Conservation (phyloP, 2,113 vertebrate species). For the Rousettus leschenaultii region DNA sequence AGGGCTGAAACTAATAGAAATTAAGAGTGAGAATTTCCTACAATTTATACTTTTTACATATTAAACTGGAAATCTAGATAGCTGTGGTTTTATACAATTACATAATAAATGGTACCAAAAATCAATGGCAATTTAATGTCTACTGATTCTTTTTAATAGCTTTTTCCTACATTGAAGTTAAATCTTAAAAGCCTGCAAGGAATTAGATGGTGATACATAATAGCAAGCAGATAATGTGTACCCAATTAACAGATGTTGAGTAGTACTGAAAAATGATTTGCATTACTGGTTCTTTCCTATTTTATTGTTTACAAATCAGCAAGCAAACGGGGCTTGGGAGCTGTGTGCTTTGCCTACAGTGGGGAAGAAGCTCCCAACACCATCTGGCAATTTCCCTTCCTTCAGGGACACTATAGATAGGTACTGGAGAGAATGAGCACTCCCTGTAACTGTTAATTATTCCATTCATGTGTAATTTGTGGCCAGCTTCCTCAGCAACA, state of each 20-base stretch:
- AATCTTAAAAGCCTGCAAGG: conserved; percentile 1
- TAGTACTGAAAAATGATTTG: neutral
- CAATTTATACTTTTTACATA: neutral
- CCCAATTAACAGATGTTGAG: neutral
- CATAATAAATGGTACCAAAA: neutral
- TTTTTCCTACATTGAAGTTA: neutral
- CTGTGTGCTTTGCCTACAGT: neutral
- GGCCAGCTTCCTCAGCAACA: neutral
- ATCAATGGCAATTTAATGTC: neutral
- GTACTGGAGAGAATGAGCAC: neutral
- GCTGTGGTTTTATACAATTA: neutral
- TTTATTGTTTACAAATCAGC: neutral
- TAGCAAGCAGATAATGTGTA: neutral
- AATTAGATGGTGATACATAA: neutral
- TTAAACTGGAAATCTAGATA: neutral
- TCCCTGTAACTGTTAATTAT: neutral
- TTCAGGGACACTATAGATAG: neutral
- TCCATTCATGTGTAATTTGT: neutral
- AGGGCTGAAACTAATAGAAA: neutral
- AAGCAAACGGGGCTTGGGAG: neutral
- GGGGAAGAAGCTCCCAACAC: neutral
- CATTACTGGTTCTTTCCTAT: neutral
- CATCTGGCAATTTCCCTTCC: neutral
- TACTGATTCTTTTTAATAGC: neutral
- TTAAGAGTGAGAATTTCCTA: neutral